Percentiles rank a stretch among this genome's conserved stretches.
phyloP scores from a whole-genome alignment of 2,797 vertebrate genomes.

The Muraenolepis orangiensis region DNA sequence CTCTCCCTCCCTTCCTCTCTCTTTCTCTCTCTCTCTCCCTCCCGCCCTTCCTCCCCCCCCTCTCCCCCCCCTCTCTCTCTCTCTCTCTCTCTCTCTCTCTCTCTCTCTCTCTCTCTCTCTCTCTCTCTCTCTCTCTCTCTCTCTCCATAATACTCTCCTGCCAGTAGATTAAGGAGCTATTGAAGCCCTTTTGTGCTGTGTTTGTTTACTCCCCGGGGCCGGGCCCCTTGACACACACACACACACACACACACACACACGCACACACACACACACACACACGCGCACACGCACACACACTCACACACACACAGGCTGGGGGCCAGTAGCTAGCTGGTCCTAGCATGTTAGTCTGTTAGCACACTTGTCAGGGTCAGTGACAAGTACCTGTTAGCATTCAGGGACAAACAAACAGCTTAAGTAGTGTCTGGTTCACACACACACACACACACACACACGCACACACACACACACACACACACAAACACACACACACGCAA shows the following conservation, averaged over 20 bases:
- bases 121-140: slow-evolving; percentile 11
- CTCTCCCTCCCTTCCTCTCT: too few relatives aligned
- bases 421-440: background rate
- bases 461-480: background rate
- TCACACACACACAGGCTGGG: slow-evolving; percentile 4
- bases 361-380: slow-evolving; percentile 34
- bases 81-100: slow-evolving; percentile 10
- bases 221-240: slow-evolving; percentile 31
- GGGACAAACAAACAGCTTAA: slow-evolving; percentile 40
- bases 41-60: too few relatives aligned
- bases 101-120: background rate
- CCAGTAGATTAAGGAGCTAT: slow-evolving; percentile 43
- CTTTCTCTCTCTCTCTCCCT: slow-evolving; percentile 10
- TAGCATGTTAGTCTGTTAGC: slow-evolving; percentile 21
- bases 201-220: slow-evolving; percentile 39
- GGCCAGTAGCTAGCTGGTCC: slow-evolving; percentile 21
- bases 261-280: background rate
- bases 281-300: background rate
- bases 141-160: slow-evolving; percentile 16
- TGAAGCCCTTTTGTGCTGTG: slow-evolving; percentile 43
- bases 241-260: slow-evolving; percentile 24
- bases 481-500: background rate
- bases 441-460: background rate
- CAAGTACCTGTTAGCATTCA: slow-evolving; percentile 18
- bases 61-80: too few relatives aligned